Evolutionary conservation across 2,888 invertebrate genomes (phyloP), one percentile per base, ranked within the genome.

Genomic region (Thalpophila matura): DNA sequence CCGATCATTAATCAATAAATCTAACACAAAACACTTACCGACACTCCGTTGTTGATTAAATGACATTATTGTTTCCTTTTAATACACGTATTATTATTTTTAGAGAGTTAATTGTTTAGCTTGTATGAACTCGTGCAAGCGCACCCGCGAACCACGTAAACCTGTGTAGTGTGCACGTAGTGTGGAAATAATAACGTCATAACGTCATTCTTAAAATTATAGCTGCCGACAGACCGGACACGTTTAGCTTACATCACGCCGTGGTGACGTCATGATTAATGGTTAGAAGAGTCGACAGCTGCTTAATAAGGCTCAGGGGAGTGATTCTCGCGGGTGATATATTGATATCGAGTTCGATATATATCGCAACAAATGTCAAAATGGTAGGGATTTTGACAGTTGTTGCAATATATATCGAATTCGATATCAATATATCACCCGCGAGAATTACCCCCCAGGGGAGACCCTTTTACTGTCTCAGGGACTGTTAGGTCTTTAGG

Each of bases 161-260:
- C 84, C 78, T 77, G 83, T 87, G n/a, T n/a, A n/a, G n/a, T n/a
- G n/a, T n/a, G n/a, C n/a, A n/a, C n/a, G n/a, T n/a, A n/a, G n/a
- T n/a, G 91, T 89, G 79, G 89, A 88, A 89, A 85, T 81, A 85
- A 74, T 76, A 78, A 90, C 93, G 93, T 94, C 93, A 74, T 76
- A 78, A 90, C 93, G 93, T 94, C 93, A 94, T 91, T 85, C 90
- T 91, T 93, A 93, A 93, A 93, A 91, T 93, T 92, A 91, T 81
- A 87, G 82, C 82, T 79, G 79, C 84, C 63, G 79, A 82, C 79
- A 71, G 47, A 60, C 53, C 20, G 24, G 49, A 49, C 61, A 79
- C 9, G 20, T 7, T 49, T 51, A 80, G 55, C 33, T 47, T 63
- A 76, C 76, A 37, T 53, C 22, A 63, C 43, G 42, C 5, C 18